Evolutionary conservation across 2,797 vertebrate species (phyloP).

Genomic region (Poecilia gillii): DNA sequence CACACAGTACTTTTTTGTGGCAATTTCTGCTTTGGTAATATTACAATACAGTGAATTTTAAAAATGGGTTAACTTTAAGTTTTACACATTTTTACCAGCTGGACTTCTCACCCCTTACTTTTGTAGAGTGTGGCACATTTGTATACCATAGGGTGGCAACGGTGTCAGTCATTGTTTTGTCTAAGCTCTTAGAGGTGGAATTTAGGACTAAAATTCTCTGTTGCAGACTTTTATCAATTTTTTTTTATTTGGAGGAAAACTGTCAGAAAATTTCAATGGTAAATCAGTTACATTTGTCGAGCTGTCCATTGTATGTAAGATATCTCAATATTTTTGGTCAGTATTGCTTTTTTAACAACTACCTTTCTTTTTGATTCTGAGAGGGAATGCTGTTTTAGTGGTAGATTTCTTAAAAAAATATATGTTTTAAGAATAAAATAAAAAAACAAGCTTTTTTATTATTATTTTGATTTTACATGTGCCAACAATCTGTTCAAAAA

Average conservation of each 20-base stretch:
- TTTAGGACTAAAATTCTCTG: slow-evolving; percentile 44
- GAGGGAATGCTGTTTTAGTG: slow-evolving; percentile 90
- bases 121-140: slow-evolving; percentile 72
- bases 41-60: slow-evolving; percentile 1
- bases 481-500: slow-evolving; percentile 90
- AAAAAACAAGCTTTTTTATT: slow-evolving; percentile 73
- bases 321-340: slow-evolving; percentile 77
- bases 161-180: slow-evolving; percentile 62
- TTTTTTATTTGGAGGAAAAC: slow-evolving; percentile 70
- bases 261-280: slow-evolving; percentile 87
- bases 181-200: slow-evolving; percentile 62
- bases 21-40: slow-evolving; percentile 17
- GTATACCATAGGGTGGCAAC: slow-evolving; percentile 67
- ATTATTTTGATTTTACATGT: slow-evolving; percentile 85
- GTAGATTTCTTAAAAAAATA: slow-evolving; percentile 87
- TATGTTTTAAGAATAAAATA: slow-evolving; percentile 84
- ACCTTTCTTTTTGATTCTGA: slow-evolving; percentile 73
- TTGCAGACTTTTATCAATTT: slow-evolving; percentile 60
- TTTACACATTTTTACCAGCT: slow-evolving; percentile 3
- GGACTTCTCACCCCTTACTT: slow-evolving; percentile 41
- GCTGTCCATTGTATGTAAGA: slow-evolving; percentile 85
- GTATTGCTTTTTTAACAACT: slow-evolving; percentile 58
- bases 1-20: slow-evolving; percentile 9
- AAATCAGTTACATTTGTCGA: slow-evolving; percentile 90
- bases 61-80: slow-evolving; percentile 7